Conservation (phyloP, 2,113 vertebrate species). For the Pterophyllum scalare region DNA sequence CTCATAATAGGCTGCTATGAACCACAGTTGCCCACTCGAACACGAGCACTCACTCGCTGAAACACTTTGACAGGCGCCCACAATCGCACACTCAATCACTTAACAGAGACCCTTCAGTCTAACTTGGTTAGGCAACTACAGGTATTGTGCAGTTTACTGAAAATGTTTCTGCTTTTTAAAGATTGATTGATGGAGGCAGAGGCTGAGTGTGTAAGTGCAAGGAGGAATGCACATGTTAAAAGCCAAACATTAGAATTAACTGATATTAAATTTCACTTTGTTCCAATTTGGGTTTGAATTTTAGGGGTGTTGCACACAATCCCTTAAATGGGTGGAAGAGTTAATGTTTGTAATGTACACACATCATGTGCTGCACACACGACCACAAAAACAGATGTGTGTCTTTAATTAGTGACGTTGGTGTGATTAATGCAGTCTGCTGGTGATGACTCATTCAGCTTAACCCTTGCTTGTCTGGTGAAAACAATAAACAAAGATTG, state of each 20-base stretch:
- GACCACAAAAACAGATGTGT: conserved; percentile 69
- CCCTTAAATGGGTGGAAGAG: conserved; percentile 1
- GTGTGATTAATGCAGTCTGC: conserved; percentile 84
- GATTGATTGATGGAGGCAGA: conserved; percentile 32
- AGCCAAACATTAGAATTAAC: conserved; percentile 43
- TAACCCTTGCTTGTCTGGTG: conserved; percentile 76
- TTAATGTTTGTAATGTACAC: conserved; percentile 35
- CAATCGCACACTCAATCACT: conserved; percentile 40
- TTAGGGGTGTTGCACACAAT: neutral
- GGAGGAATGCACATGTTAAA: conserved; percentile 12
- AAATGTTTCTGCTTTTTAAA: conserved; percentile 29
- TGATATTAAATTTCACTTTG: conserved; percentile 40
- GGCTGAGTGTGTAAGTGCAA: neutral
- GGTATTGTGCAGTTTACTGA: conserved; percentile 15
- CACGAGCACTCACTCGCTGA: conserved; percentile 29
- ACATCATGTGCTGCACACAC: conserved; percentile 51
- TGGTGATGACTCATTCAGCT: conserved; percentile 85
- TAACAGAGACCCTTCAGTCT: conserved; percentile 24
- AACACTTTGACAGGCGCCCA: conserved; percentile 38
- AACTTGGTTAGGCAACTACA: conserved; percentile 40
- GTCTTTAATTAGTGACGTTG: conserved; percentile 84
- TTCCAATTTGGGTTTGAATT: conserved; percentile 33
- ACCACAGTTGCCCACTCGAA: conserved; percentile 55
- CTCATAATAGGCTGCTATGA: conserved; percentile 67
- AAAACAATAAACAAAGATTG: conserved; percentile 68